Conservation (phyloP, 2,797 vertebrate genomes). For the Falco rusticolus region DNA sequence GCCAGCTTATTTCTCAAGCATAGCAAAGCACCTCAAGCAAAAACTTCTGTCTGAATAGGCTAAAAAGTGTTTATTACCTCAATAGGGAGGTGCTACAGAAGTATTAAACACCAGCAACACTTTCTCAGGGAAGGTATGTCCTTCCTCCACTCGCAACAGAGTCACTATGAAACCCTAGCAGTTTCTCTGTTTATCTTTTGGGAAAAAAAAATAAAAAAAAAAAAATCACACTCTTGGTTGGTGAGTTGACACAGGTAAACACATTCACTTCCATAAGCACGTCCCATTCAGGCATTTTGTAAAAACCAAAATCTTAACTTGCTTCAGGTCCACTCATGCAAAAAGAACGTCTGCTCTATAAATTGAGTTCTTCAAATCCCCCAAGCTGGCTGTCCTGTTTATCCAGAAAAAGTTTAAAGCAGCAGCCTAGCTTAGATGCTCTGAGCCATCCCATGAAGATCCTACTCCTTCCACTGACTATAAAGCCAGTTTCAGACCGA, state of each 20-base stretch:
- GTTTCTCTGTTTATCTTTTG: not conserved
- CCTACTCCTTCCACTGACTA: not conserved
- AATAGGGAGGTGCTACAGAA: not conserved
- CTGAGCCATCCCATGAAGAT: not conserved
- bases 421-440: not conserved
- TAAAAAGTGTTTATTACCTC: not conserved
- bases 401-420: not conserved
- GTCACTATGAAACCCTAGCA: rapidly evolving
- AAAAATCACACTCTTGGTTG: not conserved
- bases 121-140: not conserved
- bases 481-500: not conserved
- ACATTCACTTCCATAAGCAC: not conserved
- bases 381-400: not conserved
- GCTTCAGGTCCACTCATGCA: not conserved
- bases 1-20: not conserved
- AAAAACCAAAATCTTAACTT: not conserved
- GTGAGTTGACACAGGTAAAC: rapidly evolving
- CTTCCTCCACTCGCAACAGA: not conserved
- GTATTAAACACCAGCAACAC: not conserved
- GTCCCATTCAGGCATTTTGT: not conserved
- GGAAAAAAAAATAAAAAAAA: not conserved
- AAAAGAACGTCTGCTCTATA: not conserved
- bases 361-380: not conserved
- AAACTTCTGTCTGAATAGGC: not conserved
- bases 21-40: not conserved